These are phyloP conservation scores for Drosophila serrata DNA, from an alignment of 1,140 invertebrate species.

Conservation along the genomic window DNA sequence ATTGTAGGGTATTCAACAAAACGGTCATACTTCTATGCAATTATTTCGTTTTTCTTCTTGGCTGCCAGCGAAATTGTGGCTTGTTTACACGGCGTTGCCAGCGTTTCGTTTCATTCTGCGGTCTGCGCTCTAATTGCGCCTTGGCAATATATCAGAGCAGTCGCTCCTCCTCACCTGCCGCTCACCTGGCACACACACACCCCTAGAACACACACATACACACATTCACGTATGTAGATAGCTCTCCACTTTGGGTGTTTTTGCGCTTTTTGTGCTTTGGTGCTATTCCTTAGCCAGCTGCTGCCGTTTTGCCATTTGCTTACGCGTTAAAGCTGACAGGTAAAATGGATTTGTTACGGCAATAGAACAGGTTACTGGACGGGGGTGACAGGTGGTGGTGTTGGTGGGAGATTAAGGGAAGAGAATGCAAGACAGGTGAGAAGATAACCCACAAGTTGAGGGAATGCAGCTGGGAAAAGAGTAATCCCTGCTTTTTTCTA, in stretches of 20 bases:
- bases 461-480: constrained; percentile 15
- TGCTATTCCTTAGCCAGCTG: constrained; percentile 40
- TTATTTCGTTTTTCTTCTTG: constrained; percentile 30
- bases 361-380: constrained; percentile 53
- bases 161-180: constrained; percentile 9
- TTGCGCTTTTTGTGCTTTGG: constrained; percentile 19
- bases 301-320: constrained; percentile 73
- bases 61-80: constrained; percentile 35
- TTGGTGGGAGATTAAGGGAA: background rate
- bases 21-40: background rate
- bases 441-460: constrained; percentile 22
- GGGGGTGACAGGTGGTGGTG: background rate
- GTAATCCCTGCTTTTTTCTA: background rate
- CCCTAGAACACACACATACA: background rate
- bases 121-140: constrained; percentile 75
- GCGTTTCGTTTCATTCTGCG: constrained; percentile 64
- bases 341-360: constrained; percentile 82
- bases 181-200: constrained; percentile 1
- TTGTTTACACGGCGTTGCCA: constrained; percentile 65
- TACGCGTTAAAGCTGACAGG: constrained; percentile 79
- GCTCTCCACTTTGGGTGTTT: constrained; percentile 12
- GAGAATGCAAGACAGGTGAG: constrained; percentile 38
- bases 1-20: constrained; percentile 6
- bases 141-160: constrained; percentile 68
- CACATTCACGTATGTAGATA: constrained; percentile 22